Evolutionary conservation across 2,113 vertebrate species (phyloP), one percentile per base, ranked within the genome.

Genomic region (Gobius niger): DNA sequence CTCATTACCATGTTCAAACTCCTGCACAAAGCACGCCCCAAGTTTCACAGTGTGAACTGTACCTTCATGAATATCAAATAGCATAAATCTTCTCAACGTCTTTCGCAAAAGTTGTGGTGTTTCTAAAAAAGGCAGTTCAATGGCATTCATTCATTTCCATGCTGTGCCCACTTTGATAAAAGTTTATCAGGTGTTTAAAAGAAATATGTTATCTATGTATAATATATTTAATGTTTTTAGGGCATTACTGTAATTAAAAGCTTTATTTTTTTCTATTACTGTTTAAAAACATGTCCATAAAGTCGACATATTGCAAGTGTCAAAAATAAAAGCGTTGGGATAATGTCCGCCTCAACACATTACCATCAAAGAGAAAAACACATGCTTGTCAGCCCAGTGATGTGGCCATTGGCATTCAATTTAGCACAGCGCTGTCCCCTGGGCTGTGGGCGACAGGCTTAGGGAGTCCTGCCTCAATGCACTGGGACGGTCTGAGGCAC

Each of bases 391-490:
- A 83, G 61, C 54, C 69, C 9, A 50, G 18, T 57, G 75, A 72
- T 74, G 73, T 67, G 67, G 52, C 77, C 75, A 52, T 24, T 75
- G 76, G 68, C n/a, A 0, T 57, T 75, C 60, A 70, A 67, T 83
- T 87, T 82, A 81, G 76, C 83, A 73, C 65, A 53, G 41, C 65
- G 64, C 14, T 44, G 73, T 75, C 81, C 62, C 70, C 56, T 47
- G 65, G 78, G 75, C 77, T 70, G 59, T 72, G 62, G 72, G 73
- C 75, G 53, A 59, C 44, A 63, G 50, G 65, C 67, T 78, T 18
- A 15, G 56, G 72, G 65, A 49, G 68, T 67, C 72, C 68, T 63
- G 82, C 66, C 64, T 78, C 65, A 81, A 72, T 73, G 77, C 54
- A 46, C 47, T n/a, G 57, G 57, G 18, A 74, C 83, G 81, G 84